Conservation (phyloP, 2,113 vertebrate species). For the Malurus elegans region DNA sequence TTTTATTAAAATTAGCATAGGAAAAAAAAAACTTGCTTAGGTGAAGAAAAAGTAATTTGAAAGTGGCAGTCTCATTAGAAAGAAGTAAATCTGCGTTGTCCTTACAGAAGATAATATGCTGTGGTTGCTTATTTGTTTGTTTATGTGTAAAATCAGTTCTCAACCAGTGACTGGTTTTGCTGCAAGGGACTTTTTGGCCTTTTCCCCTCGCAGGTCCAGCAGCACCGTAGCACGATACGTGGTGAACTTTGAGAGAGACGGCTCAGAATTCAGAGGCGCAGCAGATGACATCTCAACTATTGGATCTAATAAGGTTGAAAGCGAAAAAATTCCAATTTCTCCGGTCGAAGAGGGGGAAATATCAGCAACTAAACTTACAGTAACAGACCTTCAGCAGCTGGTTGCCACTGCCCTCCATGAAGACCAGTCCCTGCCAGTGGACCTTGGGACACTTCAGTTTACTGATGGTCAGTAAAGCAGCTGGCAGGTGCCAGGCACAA, state of each 20-base stretch:
- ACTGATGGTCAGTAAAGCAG: slow-evolving; percentile 68
- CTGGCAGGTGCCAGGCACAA: not conserved
- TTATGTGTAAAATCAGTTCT: not conserved
- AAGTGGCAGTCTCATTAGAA: not conserved
- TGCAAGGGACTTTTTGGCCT: not conserved
- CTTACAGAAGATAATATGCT: not conserved
- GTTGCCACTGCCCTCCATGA: slow-evolving; percentile 79
- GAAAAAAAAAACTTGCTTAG: not conserved
- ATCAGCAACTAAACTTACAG: slow-evolving; percentile 31
- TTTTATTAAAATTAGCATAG: not conserved
- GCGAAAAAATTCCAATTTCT: slow-evolving; percentile 15
- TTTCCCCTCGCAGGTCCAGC: slow-evolving; percentile 70
- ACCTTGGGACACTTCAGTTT: slow-evolving; percentile 82
- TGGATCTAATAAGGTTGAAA: slow-evolving; percentile 74
- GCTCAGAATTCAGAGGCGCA: slow-evolving; percentile 50
- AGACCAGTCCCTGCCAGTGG: slow-evolving; percentile 79
- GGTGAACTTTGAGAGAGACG: slow-evolving; percentile 78
- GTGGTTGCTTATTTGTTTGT: not conserved
- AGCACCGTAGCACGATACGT: slow-evolving; percentile 78
- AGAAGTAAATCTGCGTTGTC: not conserved
- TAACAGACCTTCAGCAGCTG: slow-evolving; percentile 74
- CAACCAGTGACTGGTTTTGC: not conserved
- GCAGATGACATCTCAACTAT: slow-evolving; percentile 64
- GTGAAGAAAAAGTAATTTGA: not conserved
- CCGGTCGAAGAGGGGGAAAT: slow-evolving; percentile 54